Evolutionary conservation across 2,113 vertebrate genomes (phyloP), one percentile per base, ranked within the genome.

Genomic region (Lucifuga dentata): DNA sequence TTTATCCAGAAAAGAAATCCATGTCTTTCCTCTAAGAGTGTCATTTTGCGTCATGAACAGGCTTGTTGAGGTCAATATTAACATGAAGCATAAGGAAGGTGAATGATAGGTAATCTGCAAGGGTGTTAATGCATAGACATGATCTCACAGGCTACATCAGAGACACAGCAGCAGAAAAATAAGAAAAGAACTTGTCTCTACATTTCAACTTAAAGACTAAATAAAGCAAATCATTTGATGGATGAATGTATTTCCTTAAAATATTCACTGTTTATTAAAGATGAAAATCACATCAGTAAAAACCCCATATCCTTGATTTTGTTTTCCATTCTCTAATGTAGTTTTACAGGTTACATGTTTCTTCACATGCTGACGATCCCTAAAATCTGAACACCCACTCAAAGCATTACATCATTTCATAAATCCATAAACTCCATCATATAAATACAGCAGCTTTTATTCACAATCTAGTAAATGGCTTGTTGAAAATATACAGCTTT

Each of bases 381-480:
- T 46, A 39, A 63, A 51, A 43, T 24, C n/a, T 57, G 26, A 53
- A 66, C 49, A n/a, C 35, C 52, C 21, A 64, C 33, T 63, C 58
- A 58, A 29, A 60, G 16, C 56, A 86, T 82, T 67, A 81, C 75
- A 84, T 82, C 65, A 78, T 73, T 78, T 45, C 48, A 64, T 26
- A 59, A 80, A 85, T 72, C 71, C 61, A 82, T 62, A 64, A 76
- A 78, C 52, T 6, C 11, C 61, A 48, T 73, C 57, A n/a, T 12
- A 67, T 73, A 73, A 80, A 85, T 73, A 79, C 64, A 40, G 39
- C 19, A 44, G 32, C 68, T 61, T 77, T 73, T 57, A 74, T 69
- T 74, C 58, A 65, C 36, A 33, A 15, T 51, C 32, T 21, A 40
- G 32, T 38, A 4, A 51, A 33, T 45, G 70, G 63, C 61, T 83